These are phyloP conservation scores for Stramonita haemastoma DNA, from an alignment of 2,888 invertebrate genomes.

Conservation along the genomic window DNA sequence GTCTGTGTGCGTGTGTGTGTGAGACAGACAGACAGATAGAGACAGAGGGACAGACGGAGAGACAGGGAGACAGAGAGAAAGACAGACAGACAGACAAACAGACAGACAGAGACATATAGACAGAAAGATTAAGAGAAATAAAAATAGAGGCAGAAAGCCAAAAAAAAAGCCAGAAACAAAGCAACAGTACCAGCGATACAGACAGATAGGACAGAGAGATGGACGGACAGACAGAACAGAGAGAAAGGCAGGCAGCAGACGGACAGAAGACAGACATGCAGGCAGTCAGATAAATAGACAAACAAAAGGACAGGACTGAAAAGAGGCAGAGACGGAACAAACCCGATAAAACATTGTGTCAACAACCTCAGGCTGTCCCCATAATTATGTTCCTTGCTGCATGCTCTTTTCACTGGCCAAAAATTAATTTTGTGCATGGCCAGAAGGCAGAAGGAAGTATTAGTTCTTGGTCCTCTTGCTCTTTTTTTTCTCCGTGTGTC, in stretches of 20 bases:
- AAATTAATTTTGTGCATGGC: constrained; percentile 17
- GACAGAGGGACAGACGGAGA: not conserved
- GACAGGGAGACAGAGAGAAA: constrained; percentile 10
- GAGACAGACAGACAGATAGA: not conserved
- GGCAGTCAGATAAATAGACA: not conserved
- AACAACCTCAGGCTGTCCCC: not conserved
- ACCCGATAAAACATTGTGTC: not conserved
- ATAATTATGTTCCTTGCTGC: not conserved
- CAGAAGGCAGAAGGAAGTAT: not conserved
- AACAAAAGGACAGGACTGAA: not conserved
- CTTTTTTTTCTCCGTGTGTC: too few species aligned
- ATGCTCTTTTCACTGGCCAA: not conserved
- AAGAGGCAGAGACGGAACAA: not conserved
- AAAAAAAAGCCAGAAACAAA: not conserved
- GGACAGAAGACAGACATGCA: not conserved
- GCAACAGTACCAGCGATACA: not conserved
- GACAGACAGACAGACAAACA: not conserved
- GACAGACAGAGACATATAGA: not conserved
- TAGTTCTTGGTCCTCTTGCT: not conserved
- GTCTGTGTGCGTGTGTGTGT: too few species aligned
- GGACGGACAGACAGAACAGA: not conserved
- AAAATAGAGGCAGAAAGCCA: not conserved
- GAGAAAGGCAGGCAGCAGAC: not conserved
- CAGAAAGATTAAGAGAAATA: not conserved
- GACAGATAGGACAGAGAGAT: not conserved